Evolutionary conservation across 2,797 vertebrate genomes (phyloP), one percentile per base, ranked within the genome.

Genomic region (Taenioides sp.): DNA sequence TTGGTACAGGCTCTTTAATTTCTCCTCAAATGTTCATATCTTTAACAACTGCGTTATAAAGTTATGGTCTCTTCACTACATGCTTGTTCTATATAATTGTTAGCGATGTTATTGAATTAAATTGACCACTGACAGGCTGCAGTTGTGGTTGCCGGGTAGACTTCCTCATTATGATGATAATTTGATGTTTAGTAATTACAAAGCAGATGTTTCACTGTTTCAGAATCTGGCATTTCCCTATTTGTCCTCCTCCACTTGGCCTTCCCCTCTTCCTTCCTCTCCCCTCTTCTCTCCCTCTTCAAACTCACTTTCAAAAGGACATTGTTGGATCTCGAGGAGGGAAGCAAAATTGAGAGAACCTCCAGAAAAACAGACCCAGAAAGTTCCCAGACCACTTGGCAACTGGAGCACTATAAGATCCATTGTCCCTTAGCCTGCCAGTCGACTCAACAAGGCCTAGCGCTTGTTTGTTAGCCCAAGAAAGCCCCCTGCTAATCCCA

Each of bases 321-420:
- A 88, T 86, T 83, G 84, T 81, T 76, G 66, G 74, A 81, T 76
- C 47, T 68, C 47, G 49, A 60, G 47, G 52, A 80, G 70, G 77
- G 78, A 80, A 76, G 73, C 75, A 27, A 77, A 83, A 77, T 74
- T 72, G 78, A 86, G 83, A 72, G 82, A 89, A 34, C 87, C 87
- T 86, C 89, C 87, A 86, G 89, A 84, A 71, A 90, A 84, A 71
- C 81, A 68, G 86, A 70, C 78, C 80, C 18, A 6, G 85, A 79
- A 85, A 79, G 90, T 91, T 92, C 91, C 90, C 91, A 91, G 91
- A 91, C 87, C 86, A 89, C 91, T 92, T 84, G 76, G 85, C 76
- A 65, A 77, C 78, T 20, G 75, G 62, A n/a, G 60, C 82, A 92
- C 89, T 91, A 89, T 86, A 71, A 73, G 18, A 3, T 52, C 80